A percentile compares a stretch with the other conserved stretches of the same genome.
phyloP scores from a whole-genome alignment of 2,797 vertebrate genomes.

The Caiman crocodilus region DNA sequence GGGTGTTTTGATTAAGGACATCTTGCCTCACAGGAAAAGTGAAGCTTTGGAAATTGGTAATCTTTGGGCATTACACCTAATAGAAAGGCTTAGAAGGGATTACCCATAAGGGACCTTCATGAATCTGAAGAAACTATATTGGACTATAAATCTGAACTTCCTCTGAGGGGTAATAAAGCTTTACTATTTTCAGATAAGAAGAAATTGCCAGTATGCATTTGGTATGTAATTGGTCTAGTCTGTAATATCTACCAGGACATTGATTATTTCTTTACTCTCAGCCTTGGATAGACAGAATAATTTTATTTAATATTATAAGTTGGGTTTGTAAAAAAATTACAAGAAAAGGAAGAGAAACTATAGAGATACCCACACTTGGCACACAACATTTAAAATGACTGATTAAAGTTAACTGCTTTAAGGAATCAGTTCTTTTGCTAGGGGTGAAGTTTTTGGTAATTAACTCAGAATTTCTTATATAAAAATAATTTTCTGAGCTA shows the following conservation, averaged over 20 bases:
- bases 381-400: slow-evolving; percentile 20
- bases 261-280: background rate
- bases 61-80: slow-evolving; percentile 69
- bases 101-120: slow-evolving; percentile 67
- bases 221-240: slow-evolving; percentile 1
- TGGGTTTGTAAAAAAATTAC: slow-evolving; percentile 35
- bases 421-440: slow-evolving; percentile 11
- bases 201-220: slow-evolving; percentile 42
- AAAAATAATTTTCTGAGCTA: slow-evolving; percentile 2
- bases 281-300: background rate
- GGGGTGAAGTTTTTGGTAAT: slow-evolving; percentile 21
- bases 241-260: background rate
- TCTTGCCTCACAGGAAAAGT: slow-evolving; percentile 40
- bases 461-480: background rate
- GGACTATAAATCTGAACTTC: slow-evolving; percentile 42
- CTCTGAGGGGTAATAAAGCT: slow-evolving; percentile 59
- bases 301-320: slow-evolving; percentile 8
- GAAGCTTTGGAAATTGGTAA: slow-evolving; percentile 68
- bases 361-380: background rate
- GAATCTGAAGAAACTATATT: slow-evolving; percentile 59
- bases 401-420: slow-evolving; percentile 24
- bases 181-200: slow-evolving; percentile 70
- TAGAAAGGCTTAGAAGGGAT: slow-evolving; percentile 72
- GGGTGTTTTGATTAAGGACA: slow-evolving; percentile 64
- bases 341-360: slow-evolving; percentile 12